Conservation (phyloP, 2,888 invertebrate species). For the Brachyopa scutellaris region DNA sequence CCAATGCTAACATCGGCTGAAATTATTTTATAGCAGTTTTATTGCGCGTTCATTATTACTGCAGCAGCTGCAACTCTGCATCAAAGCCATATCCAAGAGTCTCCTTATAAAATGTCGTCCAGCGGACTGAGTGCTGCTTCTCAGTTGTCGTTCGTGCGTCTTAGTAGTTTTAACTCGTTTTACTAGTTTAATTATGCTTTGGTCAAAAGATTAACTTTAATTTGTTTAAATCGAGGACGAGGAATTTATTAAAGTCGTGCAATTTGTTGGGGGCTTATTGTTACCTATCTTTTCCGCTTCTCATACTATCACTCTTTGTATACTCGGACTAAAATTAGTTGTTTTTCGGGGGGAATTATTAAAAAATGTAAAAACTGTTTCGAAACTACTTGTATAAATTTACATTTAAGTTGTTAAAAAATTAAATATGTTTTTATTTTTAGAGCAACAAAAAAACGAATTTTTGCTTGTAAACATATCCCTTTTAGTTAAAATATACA, state of each 20-base stretch:
- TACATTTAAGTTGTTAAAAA: too few species aligned
- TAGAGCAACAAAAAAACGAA: conserved; percentile 51
- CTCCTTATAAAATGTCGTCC: conserved; percentile 66
- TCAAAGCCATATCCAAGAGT: conserved; percentile 69
- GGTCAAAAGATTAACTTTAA: conserved; percentile 55
- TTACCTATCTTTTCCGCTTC: conserved; percentile 16
- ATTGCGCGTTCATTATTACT: conserved; percentile 8
- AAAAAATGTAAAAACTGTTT: conserved; percentile 5
- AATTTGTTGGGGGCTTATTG: background rate
- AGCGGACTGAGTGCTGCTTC: conserved; percentile 67
- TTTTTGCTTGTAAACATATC: conserved; percentile 62
- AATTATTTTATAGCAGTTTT: conserved; percentile 80
- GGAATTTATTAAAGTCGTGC: background rate
- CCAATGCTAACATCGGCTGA: conserved; percentile 79
- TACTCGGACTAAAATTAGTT: conserved; percentile 45
- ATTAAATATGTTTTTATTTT: background rate
- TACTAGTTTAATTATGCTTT: conserved; percentile 41
- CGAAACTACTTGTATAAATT: too few species aligned
- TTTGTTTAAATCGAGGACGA: conserved; percentile 19
- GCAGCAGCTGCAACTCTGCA: conserved; percentile 38
- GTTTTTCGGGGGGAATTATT: conserved; percentile 67
- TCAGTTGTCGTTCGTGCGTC: conserved; percentile 64
- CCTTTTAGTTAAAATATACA: conserved; percentile 56
- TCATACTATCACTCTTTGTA: background rate
- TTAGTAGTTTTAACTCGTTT: conserved; percentile 55